Evolutionary conservation across 1,140 invertebrate species (phyloP).

Genomic region (Intoshia linei): DNA sequence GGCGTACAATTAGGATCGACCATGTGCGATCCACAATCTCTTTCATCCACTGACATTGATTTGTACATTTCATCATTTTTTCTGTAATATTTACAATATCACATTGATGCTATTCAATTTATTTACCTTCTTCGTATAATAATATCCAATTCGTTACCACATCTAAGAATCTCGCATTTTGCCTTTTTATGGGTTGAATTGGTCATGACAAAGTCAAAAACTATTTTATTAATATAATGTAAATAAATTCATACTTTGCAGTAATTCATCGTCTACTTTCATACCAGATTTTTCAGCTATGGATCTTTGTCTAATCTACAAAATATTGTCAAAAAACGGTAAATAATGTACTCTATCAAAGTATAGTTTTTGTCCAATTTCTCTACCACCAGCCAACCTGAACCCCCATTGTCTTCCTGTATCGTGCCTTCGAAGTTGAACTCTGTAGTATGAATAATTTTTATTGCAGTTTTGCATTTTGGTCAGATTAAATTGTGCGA

Average conservation of each 20-base stretch:
- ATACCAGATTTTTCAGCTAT: too few species aligned
- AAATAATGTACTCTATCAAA: slow-evolving; percentile 6
- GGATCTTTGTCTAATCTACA: too few species aligned
- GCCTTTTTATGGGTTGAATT: slow-evolving; percentile 7
- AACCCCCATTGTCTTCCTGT: slow-evolving; percentile 6
- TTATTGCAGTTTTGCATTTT: too few species aligned
- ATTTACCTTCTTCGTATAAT: slow-evolving; percentile 7
- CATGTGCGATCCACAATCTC: neutral
- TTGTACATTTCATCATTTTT: neutral
- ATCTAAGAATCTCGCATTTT: slow-evolving; percentile 9
- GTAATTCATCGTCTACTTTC: too few species aligned
- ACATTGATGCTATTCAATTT: neutral
- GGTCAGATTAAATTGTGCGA: too few species aligned
- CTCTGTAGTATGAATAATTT: too few species aligned
- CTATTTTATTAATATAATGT: too few species aligned
- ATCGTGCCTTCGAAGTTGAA: slow-evolving; percentile 4
- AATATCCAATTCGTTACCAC: slow-evolving; percentile 9
- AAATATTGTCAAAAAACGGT: too few species aligned
- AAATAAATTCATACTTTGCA: too few species aligned
- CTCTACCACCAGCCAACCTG: slow-evolving; percentile 5
- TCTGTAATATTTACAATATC: neutral
- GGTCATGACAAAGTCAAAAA: too few species aligned
- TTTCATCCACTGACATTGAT: neutral
- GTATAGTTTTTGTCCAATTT: slow-evolving; percentile 4
- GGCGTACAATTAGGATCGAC: neutral